Evolutionary conservation across 2,888 invertebrate genomes (phyloP), one percentile per base, ranked within the genome.

Genomic region (Phengaris arion): DNA sequence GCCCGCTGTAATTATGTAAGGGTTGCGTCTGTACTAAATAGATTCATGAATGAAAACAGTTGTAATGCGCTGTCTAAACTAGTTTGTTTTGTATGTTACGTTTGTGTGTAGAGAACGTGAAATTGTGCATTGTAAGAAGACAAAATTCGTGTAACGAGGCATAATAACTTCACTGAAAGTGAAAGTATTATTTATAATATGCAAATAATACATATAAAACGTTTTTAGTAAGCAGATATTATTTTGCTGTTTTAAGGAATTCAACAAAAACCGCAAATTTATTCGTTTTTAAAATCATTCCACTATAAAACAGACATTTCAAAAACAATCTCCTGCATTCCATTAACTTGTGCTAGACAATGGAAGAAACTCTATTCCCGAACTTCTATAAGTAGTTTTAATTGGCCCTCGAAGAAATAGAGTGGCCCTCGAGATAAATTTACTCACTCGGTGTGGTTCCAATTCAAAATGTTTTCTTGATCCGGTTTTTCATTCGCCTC

Each of bases 1-100:
- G 87, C 86, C 91, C 90, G 84, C 86, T 81, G 83, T 91, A 91
- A 93, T 93, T 93, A 91, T 87, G 86, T 87, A 87, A 90, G 88
- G 83, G 89, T 86, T 87, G 86, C 85, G 86, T 85, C 85, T 52
- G 22, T 74, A 68, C 68, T 74, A 74, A 74, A 74, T 74, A 74
- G 55, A 54, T 74, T 74, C 68, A 72, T 73, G 70, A 72, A 73
- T 76, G 72, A 75, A 70, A 69, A 35, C 74, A 64, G 64, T 35
- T 64, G 64, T 64, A 45, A 64, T 45, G 64, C 64, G 12, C 10
- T 64, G 64, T 64, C 64, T 64, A 64, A 22, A 22, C 64, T 45
- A 64, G 64, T 45, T 64, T 51, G 48, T 22, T n/a, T n/a, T 8
- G 35, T 7, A 55, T 54, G 52, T 51, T 54, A 52, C 72, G 13